A percentile compares a stretch with the other conserved stretches of the same genome.
These are phyloP conservation scores for Colossoma macropomum DNA, from an alignment of 2,113 vertebrate genomes.

Conservation along the genomic window DNA sequence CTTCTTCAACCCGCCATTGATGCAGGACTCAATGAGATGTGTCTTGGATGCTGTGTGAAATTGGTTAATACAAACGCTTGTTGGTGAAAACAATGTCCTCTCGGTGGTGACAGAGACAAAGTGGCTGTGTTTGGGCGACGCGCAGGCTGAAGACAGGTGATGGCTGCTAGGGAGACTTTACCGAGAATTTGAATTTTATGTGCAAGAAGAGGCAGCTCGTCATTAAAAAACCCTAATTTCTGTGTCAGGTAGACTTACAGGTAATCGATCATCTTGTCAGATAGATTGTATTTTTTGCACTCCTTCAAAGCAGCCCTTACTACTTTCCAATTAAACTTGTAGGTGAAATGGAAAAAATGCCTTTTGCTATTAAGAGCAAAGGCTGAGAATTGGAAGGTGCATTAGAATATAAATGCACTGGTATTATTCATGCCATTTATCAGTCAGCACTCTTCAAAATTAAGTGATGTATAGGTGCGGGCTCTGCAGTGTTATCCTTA, in stretches of 20 bases:
- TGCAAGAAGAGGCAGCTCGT: slow-evolving; percentile 91
- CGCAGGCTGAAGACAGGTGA: slow-evolving; percentile 87
- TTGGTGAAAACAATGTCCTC: slow-evolving; percentile 98
- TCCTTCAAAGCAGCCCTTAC: slow-evolving; percentile 85
- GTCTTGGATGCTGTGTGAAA: slow-evolving; percentile 92
- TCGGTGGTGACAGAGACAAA: slow-evolving; percentile 95
- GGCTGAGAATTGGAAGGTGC: slow-evolving; percentile 58
- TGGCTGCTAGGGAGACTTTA: slow-evolving; percentile 89
- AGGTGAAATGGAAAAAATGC: slow-evolving; percentile 76
- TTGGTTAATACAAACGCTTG: slow-evolving; percentile 96
- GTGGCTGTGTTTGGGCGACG: slow-evolving; percentile 90
- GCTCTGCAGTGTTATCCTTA: slow-evolving; percentile 7
- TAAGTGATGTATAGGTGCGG: not conserved
- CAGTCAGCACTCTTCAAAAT: slow-evolving; percentile 21
- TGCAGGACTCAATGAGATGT: slow-evolving; percentile 86
- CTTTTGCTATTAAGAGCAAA: slow-evolving; percentile 78
- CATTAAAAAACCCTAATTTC: slow-evolving; percentile 97
- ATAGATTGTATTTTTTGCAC: slow-evolving; percentile 82
- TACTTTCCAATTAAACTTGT: slow-evolving; percentile 92
- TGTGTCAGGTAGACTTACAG: slow-evolving; percentile 95
- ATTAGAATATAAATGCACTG: slow-evolving; percentile 47
- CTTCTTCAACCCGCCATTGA: slow-evolving; percentile 53
- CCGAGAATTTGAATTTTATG: slow-evolving; percentile 95
- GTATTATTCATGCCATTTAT: slow-evolving; percentile 18
- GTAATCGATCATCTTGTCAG: slow-evolving; percentile 98